Percentiles rank a stretch among this genome's conserved stretches.
Conservation (phyloP, 1,140 invertebrate species). For the silkworm (Bombyx mori) region ASM3026992v2 NC_085113.1:4487501-4488000, state of each 20-base stretch:
- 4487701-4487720: constrained; percentile 34
- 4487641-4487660: constrained; percentile 47
- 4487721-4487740: constrained; percentile 24
- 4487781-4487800: too few relatives aligned
- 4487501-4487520: constrained; percentile 37
- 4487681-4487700: constrained; percentile 23
- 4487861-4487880: neutral
- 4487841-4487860: neutral
- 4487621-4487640: constrained; percentile 42
- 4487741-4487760: constrained; percentile 16
- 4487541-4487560: constrained; percentile 29
- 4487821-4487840: too few relatives aligned
- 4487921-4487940: too few relatives aligned
- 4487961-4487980: neutral
- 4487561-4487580: constrained; percentile 36
- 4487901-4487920: too few relatives aligned
- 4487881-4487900: too few relatives aligned
- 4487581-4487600: constrained; percentile 56
- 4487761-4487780: constrained; percentile 12
- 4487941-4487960: too few relatives aligned
- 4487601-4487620: constrained; percentile 34
- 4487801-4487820: too few relatives aligned
- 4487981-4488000: neutral
- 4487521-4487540: constrained; percentile 33
- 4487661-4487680: constrained; percentile 39